These are phyloP conservation scores for Eublepharis macularius DNA, from an alignment of 2,113 vertebrate genomes.

Conservation along the genomic window DNA sequence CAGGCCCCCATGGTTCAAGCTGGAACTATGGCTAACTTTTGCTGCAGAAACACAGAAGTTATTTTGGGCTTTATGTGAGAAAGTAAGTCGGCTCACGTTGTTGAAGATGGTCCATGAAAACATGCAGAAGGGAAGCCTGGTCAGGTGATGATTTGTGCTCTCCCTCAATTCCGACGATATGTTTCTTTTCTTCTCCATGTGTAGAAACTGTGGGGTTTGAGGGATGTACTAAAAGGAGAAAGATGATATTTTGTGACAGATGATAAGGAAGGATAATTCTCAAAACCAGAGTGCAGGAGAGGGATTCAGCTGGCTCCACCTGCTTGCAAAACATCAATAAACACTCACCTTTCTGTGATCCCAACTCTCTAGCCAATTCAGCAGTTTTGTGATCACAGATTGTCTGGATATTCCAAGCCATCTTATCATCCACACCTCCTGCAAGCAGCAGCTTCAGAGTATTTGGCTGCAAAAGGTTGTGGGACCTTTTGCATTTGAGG, in stretches of 20 bases:
- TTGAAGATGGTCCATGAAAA: not conserved
- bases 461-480: constrained; percentile 56
- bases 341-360: constrained; percentile 52
- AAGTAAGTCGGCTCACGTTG: not conserved
- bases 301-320: not conserved
- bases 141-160: accelerated
- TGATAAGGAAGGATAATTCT: not conserved
- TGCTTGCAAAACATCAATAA: not conserved
- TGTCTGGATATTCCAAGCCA: constrained; percentile 68
- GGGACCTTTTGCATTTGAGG: constrained; percentile 64
- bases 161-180: accelerated
- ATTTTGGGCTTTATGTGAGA: too few species aligned
- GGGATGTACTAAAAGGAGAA: not conserved
- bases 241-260: not conserved
- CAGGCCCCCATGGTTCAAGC: not conserved
- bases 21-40: not conserved
- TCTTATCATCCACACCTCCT: constrained; percentile 43
- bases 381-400: constrained; percentile 59
- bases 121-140: not conserved
- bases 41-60: not conserved
- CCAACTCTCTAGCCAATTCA: constrained; percentile 39
- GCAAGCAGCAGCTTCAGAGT: constrained; percentile 43
- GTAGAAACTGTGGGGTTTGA: not conserved
- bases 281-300: not conserved
- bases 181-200: accelerated